Evolutionary conservation across 2,888 invertebrate species (phyloP).

Genomic region (Allophyes oxyacanthae): DNA sequence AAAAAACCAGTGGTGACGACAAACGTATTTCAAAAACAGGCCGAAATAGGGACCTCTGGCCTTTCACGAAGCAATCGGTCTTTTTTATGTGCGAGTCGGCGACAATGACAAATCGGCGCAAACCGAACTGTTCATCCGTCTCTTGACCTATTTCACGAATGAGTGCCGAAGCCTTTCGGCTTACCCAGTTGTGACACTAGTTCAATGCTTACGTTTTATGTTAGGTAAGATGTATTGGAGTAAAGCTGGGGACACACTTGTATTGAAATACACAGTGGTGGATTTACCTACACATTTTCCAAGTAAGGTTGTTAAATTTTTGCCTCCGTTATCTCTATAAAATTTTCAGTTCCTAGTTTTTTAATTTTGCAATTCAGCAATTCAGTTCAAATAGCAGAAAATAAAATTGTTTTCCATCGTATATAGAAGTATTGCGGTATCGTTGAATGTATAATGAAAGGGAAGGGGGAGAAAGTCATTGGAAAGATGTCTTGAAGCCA

Average conservation of each 20-base stretch:
- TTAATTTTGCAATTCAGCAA: too few species aligned
- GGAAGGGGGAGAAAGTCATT: too few species aligned
- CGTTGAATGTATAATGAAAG: too few species aligned
- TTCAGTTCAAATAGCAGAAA: too few species aligned
- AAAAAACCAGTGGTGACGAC: constrained; percentile 27
- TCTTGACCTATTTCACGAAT: constrained; percentile 67
- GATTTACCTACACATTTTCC: too few species aligned
- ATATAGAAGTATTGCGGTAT: too few species aligned
- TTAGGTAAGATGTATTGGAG: constrained; percentile 15
- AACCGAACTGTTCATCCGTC: constrained; percentile 60
- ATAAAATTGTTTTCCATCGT: too few species aligned
- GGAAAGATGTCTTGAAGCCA: too few species aligned
- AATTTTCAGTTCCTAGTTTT: too few species aligned
- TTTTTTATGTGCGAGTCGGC: constrained; percentile 51
- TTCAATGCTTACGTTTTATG: constrained; percentile 34
- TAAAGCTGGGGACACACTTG: constrained; percentile 27
- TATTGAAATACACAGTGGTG: background rate
- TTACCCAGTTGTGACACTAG: constrained; percentile 45
- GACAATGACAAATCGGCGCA: constrained; percentile 60
- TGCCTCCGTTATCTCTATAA: too few species aligned
- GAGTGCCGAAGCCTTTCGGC: constrained; percentile 58
- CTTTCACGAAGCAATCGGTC: constrained; percentile 45
- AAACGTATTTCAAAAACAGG: constrained; percentile 44
- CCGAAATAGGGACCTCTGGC: constrained; percentile 12
- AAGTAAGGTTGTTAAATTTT: too few species aligned